Evolutionary conservation across 2,797 vertebrate species (phyloP), one percentile per base, ranked within the genome.

Genomic region (Antrozous pallidus): DNA sequence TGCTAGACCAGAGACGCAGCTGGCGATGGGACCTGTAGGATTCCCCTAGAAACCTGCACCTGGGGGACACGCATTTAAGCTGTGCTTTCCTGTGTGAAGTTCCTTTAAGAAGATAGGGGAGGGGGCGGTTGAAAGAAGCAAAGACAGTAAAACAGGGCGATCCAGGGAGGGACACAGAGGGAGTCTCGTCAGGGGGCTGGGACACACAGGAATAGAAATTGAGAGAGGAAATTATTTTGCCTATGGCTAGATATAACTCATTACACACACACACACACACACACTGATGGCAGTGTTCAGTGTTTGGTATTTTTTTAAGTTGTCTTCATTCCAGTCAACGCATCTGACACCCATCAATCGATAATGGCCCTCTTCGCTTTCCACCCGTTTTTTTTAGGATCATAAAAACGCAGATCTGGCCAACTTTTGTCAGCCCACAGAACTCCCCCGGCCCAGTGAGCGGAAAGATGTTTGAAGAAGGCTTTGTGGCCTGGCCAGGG

Each of bases 1-100:
- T 11, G 3, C 22, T 1, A 6, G 11, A 6, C 1, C 4, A 0
- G 0, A 9, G 28, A 9, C 22, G 45, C 61, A 4, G 6, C 56
- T 3, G n/a, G 3, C 11, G 12, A 47, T 4, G 18, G 8, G 28
- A 8, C 10, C 28, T 24, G 5, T 0, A 65, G 28, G 16, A 8
- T 31, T 3, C 67, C 65, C 26, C 61, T 0, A n/a, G 73, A 56
- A 63, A 47, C 18, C 2, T 33, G 74, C 16, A 17, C 28, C 13
- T 26, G 11, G 31, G 81, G 56, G 89, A 90, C 26, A 42, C 3
- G 87, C 22, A 38, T 3, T 3, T 5, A 69, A 69, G 8, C 8
- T 12, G 31, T 3, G 6, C n/a, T 65, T 36, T 61, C 54, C 6
- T 67, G 40, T 36, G 10, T 51, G 24, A 56, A 47, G 11, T 70